These are phyloP conservation scores for Bursaphelenchus mucronatus DNA, from an alignment of 1,140 invertebrate genomes.

Conservation along the genomic window DNA sequence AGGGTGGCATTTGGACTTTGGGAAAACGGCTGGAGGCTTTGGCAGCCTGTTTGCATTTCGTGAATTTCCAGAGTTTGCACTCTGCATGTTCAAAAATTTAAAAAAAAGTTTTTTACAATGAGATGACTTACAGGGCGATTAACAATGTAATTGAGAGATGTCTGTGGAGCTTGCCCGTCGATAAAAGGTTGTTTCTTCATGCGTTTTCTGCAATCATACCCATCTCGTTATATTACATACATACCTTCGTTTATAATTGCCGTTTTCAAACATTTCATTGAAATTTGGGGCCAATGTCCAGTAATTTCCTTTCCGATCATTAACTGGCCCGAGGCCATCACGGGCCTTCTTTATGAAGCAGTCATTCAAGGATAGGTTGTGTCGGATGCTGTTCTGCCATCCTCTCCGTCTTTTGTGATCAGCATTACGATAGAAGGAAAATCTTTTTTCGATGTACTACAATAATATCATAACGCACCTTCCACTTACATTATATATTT, in stretches of 20 bases:
- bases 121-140: no score
- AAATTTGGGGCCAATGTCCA: slow-evolving; percentile 74
- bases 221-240: no score
- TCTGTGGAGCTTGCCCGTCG: no score
- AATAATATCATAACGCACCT: slow-evolving; percentile 65
- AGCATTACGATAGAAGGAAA: slow-evolving; percentile 87
- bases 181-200: slow-evolving; percentile 5
- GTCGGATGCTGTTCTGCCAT: slow-evolving; percentile 90
- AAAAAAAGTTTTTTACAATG: no score
- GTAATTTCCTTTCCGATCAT: slow-evolving; percentile 68
- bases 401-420: slow-evolving; percentile 70
- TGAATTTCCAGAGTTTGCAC: no score
- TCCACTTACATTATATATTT: slow-evolving; percentile 80
- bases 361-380: slow-evolving; percentile 94
- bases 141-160: no score
- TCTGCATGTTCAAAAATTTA: no score
- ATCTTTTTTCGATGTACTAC: slow-evolving; percentile 89
- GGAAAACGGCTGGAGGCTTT: no score
- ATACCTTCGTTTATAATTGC: slow-evolving; percentile 75
- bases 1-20: no score
- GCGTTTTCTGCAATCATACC: neutral
- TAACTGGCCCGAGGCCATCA: slow-evolving; percentile 57
- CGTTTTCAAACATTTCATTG: slow-evolving; percentile 91
- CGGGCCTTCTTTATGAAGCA: slow-evolving; percentile 81
- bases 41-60: no score